These are phyloP conservation scores for Oasisia sp. DNA, from an alignment of 2,888 invertebrate genomes.

Conservation along the genomic window DNA sequence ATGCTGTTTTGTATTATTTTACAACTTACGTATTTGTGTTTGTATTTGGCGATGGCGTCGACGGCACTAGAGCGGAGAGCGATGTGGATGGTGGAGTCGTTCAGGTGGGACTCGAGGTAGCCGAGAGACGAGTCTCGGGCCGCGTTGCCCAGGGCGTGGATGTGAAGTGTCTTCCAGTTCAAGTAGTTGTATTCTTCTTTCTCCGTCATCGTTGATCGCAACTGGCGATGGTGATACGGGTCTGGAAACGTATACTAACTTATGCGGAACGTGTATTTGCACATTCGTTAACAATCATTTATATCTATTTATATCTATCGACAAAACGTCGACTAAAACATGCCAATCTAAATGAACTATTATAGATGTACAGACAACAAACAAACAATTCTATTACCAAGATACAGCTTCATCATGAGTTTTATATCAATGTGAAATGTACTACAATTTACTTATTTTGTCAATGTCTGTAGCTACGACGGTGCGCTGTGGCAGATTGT, in stretches of 20 bases:
- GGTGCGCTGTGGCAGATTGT: neutral
- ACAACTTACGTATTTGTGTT: neutral
- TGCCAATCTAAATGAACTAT: too few species aligned
- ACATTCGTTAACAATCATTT: neutral
- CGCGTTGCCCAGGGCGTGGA: neutral
- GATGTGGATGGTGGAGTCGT: constrained; percentile 1
- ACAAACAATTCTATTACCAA: too few species aligned
- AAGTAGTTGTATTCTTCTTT: neutral
- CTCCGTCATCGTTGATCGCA: neutral
- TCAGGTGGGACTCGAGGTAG: neutral
- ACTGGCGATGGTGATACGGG: neutral
- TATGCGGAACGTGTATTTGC: neutral
- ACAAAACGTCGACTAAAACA: too few species aligned
- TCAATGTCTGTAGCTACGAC: too few species aligned
- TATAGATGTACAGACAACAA: too few species aligned
- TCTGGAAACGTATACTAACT: too few species aligned
- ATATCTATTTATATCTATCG: too few species aligned
- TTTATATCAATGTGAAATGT: too few species aligned
- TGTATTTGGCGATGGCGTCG: neutral
- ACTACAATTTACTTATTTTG: too few species aligned
- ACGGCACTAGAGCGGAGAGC: neutral
- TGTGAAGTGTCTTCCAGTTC: neutral
- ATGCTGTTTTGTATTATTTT: too few species aligned
- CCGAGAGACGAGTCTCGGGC: neutral
- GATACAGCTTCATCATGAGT: too few species aligned